phyloP scores from a whole-genome alignment of 1,140 invertebrate genomes.

The Venturia canescens region DNA sequence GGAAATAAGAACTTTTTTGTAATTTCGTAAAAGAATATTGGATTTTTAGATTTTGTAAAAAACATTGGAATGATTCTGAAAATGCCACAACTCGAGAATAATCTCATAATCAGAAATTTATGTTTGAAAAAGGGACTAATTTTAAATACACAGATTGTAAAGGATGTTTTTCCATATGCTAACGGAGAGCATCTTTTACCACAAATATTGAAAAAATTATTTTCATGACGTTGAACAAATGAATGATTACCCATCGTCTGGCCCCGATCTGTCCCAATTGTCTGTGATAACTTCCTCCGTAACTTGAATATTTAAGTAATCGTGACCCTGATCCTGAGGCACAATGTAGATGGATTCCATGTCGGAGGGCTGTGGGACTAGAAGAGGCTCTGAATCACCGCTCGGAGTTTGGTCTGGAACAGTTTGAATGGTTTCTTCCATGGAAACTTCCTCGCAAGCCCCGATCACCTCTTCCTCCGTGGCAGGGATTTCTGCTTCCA shows the following conservation, averaged over 20 bases:
- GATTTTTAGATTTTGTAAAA: too few species aligned
- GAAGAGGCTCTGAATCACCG: conserved; percentile 68
- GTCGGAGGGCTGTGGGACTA: conserved; percentile 72
- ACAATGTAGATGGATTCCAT: conserved; percentile 75
- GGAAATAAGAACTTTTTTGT: too few species aligned
- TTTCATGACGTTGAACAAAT: conserved; percentile 40
- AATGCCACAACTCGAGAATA: too few species aligned
- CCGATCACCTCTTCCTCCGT: conserved; percentile 73
- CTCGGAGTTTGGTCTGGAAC: conserved; percentile 72
- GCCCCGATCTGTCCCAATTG: conserved; percentile 84
- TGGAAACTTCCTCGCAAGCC: conserved; percentile 75
- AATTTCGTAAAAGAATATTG: too few species aligned
- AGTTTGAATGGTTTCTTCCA: conserved; percentile 77
- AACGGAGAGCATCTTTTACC: too few species aligned
- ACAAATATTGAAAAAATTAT: neutral
- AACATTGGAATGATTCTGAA: too few species aligned
- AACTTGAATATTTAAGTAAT: conserved; percentile 81
- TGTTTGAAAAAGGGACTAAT: too few species aligned
- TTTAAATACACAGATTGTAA: too few species aligned
- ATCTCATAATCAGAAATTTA: too few species aligned
- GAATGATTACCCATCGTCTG: conserved; percentile 81
- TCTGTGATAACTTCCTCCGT: conserved; percentile 88
- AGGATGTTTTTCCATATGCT: too few species aligned
- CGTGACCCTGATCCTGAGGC: conserved; percentile 74
- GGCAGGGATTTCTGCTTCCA: conserved; percentile 75